Evolutionary conservation across 23 tunicate species (phyloP), one percentile per base, ranked within the genome.

Genomic region (Ascidia mentula): DNA sequence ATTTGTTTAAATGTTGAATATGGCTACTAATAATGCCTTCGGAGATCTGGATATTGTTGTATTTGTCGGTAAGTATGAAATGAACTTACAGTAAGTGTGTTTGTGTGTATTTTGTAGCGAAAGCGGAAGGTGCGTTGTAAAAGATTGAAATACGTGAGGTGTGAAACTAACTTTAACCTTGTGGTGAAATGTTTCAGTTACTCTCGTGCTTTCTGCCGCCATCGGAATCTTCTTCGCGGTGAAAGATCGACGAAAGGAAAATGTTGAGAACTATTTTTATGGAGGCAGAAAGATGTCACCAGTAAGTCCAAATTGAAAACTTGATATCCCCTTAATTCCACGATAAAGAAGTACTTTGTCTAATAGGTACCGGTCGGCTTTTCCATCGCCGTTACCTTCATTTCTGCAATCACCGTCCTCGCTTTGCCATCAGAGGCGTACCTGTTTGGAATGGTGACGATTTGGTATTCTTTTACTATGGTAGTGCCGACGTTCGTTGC

Each of bases 361-460:
- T 35, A 4, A 31, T 60, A 88, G 94, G 28, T 88, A 15, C 87
- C 86, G 32, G 36, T 88, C 33, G 87, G 88, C 0, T 34, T 83
- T 32, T 88, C 94, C 1, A 83, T 83, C 7, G 79, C 84, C 0
- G 94, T 88, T 40, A 73, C 88, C 0, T 88, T 83, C 79, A 77
- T 88, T 1, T 88, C 94, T 24, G 94, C 94, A 13, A 59, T 88
- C 28, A 82, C 94, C 7, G 79, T 88, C 7, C 45, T 88, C 20
- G 84, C 46, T 1, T 77, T 38, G 34, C 94, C 94, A 1, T 60
- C 83, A 0, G 87, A 88, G 36, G 33, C 85, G 36, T 88, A 88
- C 80, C n/a, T 72, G 34, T 77, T 32, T 60, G 94, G 94, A 20
- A n/a, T 77, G 6, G 76, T 88, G 7, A 37, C 40, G 4, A 18